Percentiles rank a stretch among this genome's conserved stretches.
Evolutionary conservation across 1,140 invertebrate species (phyloP).

Genomic region (Micrasema longulum): DNA sequence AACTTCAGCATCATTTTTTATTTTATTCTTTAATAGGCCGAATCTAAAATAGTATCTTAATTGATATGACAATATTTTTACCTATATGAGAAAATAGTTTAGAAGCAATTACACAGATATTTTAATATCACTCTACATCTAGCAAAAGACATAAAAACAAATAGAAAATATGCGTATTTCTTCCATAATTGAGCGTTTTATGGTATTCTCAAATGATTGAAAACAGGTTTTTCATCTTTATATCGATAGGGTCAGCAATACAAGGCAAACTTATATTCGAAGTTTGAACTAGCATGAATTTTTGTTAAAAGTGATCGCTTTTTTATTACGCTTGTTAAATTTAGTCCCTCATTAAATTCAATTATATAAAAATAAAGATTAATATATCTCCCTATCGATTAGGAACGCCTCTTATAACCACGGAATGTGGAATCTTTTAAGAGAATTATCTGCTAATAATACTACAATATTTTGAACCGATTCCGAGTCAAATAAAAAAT

Average conservation of each 20-base stretch:
- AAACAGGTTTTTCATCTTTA: slow-evolving; percentile 6
- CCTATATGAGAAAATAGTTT: no score
- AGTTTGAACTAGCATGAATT: slow-evolving; percentile 12
- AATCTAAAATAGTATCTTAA: no score
- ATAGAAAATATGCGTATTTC: not conserved
- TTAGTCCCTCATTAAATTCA: slow-evolving; percentile 20
- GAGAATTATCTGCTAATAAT: no score
- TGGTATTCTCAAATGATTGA: not conserved
- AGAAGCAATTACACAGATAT: not conserved
- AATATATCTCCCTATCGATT: slow-evolving; percentile 7
- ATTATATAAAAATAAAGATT: slow-evolving; percentile 20
- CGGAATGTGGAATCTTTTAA: no score
- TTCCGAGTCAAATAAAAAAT: no score
- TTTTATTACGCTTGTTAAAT: slow-evolving; percentile 31
- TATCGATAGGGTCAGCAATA: slow-evolving; percentile 7
- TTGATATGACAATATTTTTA: no score
- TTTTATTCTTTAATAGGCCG: no score
- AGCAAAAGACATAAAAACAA: no score
- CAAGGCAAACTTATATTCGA: not conserved
- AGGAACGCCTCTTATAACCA: not conserved
- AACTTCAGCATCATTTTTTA: no score
- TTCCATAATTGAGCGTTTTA: not conserved
- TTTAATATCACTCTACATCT: not conserved
- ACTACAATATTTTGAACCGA: no score
- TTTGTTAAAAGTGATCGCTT: slow-evolving; percentile 14